Evolutionary conservation across 2,888 invertebrate genomes (phyloP).

Genomic region (Proisotoma minuta): DNA sequence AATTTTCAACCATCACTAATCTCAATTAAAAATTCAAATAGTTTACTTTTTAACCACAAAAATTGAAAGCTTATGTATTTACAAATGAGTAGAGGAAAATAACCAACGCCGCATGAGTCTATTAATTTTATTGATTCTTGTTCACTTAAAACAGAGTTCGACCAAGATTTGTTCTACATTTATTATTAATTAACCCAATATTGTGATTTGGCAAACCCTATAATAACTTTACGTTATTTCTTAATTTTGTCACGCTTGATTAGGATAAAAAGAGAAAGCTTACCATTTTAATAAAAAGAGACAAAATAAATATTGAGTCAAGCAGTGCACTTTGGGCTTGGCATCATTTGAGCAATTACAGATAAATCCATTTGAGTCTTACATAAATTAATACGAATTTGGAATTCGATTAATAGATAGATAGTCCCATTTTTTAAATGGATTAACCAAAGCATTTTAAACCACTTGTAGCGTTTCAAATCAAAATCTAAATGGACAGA

Average conservation of each 20-base stretch:
- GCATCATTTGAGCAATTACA: not conserved
- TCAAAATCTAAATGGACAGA: not conserved
- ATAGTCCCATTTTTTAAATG: not conserved
- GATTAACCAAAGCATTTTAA: not conserved
- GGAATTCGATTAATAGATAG: not conserved
- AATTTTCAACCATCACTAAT: not conserved
- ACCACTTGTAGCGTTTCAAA: not conserved
- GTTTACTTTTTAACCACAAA: too few species aligned
- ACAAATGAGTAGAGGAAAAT: too few species aligned
- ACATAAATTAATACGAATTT: not conserved
- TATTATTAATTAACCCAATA: not conserved
- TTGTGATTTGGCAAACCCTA: not conserved
- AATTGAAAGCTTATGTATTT: too few species aligned
- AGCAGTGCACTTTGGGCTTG: not conserved
- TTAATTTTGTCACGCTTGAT: constrained; percentile 3
- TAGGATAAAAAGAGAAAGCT: constrained; percentile 2
- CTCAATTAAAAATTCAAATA: not conserved
- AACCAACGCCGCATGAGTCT: too few species aligned
- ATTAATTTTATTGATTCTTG: too few species aligned
- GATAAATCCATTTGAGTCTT: not conserved
- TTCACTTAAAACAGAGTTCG: too few species aligned
- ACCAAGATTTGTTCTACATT: not conserved
- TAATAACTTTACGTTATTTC: not conserved
- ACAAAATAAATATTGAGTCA: not conserved
- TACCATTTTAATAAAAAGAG: not conserved